These are phyloP conservation scores for Trachelus iudaicus DNA, from an alignment of 2,888 invertebrate genomes.

Conservation along the genomic window DNA sequence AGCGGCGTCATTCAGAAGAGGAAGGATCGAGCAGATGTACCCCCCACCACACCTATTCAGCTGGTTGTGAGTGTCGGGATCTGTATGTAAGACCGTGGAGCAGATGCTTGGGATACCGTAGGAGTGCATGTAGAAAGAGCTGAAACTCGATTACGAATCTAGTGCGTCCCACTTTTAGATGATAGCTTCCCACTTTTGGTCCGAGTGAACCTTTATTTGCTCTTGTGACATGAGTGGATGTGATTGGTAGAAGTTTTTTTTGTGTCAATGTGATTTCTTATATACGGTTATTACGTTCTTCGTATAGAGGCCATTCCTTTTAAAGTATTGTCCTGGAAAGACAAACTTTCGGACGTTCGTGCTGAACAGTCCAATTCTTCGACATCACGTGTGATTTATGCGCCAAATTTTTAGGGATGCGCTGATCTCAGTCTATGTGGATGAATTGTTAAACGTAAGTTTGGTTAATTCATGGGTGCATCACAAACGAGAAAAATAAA, in stretches of 20 bases:
- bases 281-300: not conserved
- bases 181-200: not conserved
- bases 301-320: not conserved
- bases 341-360: not conserved
- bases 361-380: not conserved
- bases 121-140: not conserved
- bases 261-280: not conserved
- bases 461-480: slow-evolving; percentile 51
- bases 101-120: not conserved
- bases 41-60: too few species aligned
- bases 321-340: not conserved
- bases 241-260: not conserved
- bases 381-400: not conserved
- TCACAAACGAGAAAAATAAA: slow-evolving; percentile 43
- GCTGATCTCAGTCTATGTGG: not conserved
- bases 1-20: too few species aligned
- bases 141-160: not conserved
- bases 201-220: not conserved
- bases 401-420: not conserved
- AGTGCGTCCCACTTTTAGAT: not conserved
- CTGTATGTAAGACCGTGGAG: too few species aligned
- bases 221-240: not conserved
- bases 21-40: too few species aligned
- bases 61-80: too few species aligned
- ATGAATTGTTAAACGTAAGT: not conserved